These are phyloP conservation scores for Garra rufa DNA, from an alignment of 2,113 vertebrate species.

Conservation along the genomic window DNA sequence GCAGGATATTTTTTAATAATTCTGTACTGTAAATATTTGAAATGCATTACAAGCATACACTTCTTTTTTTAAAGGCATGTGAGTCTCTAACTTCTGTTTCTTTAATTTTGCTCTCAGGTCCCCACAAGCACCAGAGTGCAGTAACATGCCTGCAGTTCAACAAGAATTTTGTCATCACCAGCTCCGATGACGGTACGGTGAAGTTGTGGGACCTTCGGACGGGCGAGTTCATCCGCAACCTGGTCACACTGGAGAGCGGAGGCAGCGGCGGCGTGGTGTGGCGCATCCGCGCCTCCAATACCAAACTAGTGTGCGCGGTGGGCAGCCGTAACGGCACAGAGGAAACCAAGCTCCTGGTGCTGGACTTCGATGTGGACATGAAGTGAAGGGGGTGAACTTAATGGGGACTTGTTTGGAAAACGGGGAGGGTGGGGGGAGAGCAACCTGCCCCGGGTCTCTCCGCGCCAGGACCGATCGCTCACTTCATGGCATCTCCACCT, in stretches of 20 bases:
- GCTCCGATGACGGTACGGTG: conserved; percentile 98
- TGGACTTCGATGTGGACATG: conserved; percentile 99
- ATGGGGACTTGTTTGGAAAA: conserved; percentile 33
- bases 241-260: conserved; percentile 98
- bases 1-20: not conserved
- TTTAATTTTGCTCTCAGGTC: conserved; percentile 79
- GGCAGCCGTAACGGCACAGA: conserved; percentile 99
- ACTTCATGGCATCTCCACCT: conserved; percentile 40
- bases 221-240: conserved; percentile 99
- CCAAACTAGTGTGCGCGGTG: conserved; percentile 97
- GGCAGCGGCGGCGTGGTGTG: conserved; percentile 98
- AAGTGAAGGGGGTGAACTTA: conserved; percentile 81
- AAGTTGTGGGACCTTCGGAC: conserved; percentile 99
- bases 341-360: conserved; percentile 99
- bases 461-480: conserved; percentile 55
- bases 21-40: not conserved
- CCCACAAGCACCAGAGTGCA: conserved; percentile 99
- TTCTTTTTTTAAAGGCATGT: too few species aligned
- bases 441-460: conserved; percentile 35
- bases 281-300: conserved; percentile 98
- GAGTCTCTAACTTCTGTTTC: not conserved
- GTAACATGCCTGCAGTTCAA: conserved; percentile 99
- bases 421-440: not conserved
- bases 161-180: conserved; percentile 99
- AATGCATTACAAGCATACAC: not conserved